A percentile compares a stretch with the other conserved stretches of the same genome.
phyloP scores from a whole-genome alignment of 1,140 invertebrate genomes.

The Steinernema khuongi region DNA sequence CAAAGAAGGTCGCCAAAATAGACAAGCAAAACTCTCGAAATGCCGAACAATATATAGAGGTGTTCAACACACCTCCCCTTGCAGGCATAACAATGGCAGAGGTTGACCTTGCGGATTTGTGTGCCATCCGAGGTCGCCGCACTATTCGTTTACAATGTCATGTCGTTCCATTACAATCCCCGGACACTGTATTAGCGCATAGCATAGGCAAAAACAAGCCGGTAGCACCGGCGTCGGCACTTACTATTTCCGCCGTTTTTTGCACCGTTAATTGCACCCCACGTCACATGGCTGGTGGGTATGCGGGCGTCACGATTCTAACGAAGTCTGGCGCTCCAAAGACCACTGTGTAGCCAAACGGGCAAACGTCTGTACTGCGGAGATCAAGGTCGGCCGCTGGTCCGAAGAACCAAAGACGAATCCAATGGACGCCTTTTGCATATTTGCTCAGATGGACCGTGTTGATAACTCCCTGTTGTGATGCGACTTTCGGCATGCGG shows the following conservation, averaged over 20 bases:
- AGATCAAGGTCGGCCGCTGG: constrained; percentile 8
- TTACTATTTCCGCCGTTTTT: not conserved
- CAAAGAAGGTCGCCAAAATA: not conserved
- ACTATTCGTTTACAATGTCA: constrained; percentile 11
- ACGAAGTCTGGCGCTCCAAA: not conserved
- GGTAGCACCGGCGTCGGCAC: not conserved
- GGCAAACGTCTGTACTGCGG: not conserved
- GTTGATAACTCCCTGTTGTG: too few species aligned
- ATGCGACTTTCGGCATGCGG: too few species aligned
- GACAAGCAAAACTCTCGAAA: constrained; percentile 1
- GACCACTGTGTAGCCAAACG: not conserved
- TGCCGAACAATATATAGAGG: not conserved
- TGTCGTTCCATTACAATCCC: not conserved
- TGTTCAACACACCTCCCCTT: not conserved
- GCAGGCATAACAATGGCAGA: not conserved
- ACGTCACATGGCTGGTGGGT: too few species aligned
- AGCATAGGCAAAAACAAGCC: not conserved
- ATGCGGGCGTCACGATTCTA: too few species aligned
- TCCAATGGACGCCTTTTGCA: too few species aligned
- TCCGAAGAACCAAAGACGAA: not conserved
- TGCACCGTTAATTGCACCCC: not conserved
- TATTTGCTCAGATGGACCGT: too few species aligned
- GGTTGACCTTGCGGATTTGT: constrained; percentile 11
- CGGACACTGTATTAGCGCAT: not conserved
- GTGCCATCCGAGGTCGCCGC: constrained; percentile 9